Base-by-base conservation (phyloP, 2,113 vertebrate species). In the Oryzias woworae region DNA sequence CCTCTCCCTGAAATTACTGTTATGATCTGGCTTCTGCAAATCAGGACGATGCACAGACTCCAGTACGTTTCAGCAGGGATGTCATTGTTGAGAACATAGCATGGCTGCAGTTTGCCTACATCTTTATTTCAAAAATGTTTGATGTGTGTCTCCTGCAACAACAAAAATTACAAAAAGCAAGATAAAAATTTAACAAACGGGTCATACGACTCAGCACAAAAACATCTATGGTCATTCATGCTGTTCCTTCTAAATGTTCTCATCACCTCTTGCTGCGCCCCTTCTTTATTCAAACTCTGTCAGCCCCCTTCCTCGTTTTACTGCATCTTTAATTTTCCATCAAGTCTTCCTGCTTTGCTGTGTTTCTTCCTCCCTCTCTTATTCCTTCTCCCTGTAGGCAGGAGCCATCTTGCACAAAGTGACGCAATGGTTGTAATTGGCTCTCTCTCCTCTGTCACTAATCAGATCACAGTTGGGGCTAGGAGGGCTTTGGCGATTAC, bases 361-460 rank as follows among this genome's bases (percentile, higher is more conserved):
- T 20, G 10, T 20, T 20, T 20, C 7, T 20, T 18, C 16, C 26
- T 61, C 10, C 48, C 24, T 58, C 53, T 41, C 50, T 48, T 46
- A 0, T 36, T 51, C 46, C n/a, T 45, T 53, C 45, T 41, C 62
- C 72, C 75, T 71, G 66, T 69, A 78, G 83, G 75, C 76, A 74
- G 64, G 10, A 78, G 56, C 81, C 26, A 59, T 84, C 82, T 70
- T 87, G 87, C 86, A 88, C 84, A 88, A 90, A 88, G 82, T 90
- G 91, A 92, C 66, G 80, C 82, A 53, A 91, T 85, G 88, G 79
- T 85, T 83, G 76, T 92, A 91, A 91, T 90, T 92, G 90, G 80
- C 84, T 84, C 74, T 73, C 84, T 84, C 74, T 73, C 83, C 75
- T 86, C 82, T 71, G 74, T 73, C 67, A 69, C 77, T 70, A 77